phyloP scores from a whole-genome alignment of 2,113 vertebrate genomes.

The Murina feae region DNA sequence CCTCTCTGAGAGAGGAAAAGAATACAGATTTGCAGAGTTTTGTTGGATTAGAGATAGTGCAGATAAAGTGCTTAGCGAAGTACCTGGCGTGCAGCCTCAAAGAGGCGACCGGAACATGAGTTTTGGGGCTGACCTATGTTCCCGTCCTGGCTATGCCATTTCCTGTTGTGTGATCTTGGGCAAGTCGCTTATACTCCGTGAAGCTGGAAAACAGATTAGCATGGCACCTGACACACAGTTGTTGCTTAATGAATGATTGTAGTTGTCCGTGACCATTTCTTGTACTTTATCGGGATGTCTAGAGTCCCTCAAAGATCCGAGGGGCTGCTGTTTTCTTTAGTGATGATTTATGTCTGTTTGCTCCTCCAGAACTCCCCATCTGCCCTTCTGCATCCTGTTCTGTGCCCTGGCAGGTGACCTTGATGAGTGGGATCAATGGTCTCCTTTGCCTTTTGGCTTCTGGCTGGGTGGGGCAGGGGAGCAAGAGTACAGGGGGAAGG shows the following conservation, averaged over 20 bases:
- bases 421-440: neutral
- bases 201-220: neutral
- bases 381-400: neutral
- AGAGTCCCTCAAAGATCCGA: neutral
- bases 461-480: neutral
- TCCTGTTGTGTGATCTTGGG: neutral
- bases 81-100: neutral
- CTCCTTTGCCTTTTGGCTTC: neutral
- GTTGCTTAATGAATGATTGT: neutral
- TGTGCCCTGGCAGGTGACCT: neutral
- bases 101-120: neutral
- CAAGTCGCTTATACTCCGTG: neutral
- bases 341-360: neutral
- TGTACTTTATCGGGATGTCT: neutral
- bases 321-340: neutral
- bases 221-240: neutral
- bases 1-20: neutral
- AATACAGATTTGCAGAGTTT: neutral
- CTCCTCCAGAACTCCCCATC: neutral
- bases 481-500: neutral
- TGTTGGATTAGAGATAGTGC: neutral
- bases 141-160: neutral
- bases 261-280: neutral
- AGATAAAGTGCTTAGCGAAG: neutral
- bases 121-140: neutral